Conservation (phyloP, 92 coral and sea anemone species). For the Phymanthus crucifer region DNA sequence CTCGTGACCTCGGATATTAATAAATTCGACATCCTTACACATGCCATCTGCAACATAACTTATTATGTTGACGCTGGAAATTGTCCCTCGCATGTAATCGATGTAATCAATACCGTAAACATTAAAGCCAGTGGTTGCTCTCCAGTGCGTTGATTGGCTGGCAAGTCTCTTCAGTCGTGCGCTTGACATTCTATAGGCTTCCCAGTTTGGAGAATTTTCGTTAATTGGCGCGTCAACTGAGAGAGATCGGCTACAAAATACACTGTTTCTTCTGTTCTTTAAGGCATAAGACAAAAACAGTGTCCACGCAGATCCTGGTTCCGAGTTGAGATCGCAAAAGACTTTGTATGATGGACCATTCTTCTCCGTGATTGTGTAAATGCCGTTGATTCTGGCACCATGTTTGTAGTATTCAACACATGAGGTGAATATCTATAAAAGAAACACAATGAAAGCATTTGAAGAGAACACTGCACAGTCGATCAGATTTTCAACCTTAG, state of each 20-base stretch:
- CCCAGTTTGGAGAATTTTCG: constrained; percentile 56
- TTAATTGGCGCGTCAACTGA: constrained; percentile 41
- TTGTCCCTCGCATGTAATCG: constrained; percentile 50
- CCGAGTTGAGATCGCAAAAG: constrained; percentile 62
- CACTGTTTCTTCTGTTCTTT: constrained; percentile 19
- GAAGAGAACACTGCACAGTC: too few relatives aligned
- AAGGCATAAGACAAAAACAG: constrained; percentile 55
- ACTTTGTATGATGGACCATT: constrained; percentile 18
- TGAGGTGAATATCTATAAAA: too few relatives aligned
- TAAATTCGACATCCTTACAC: constrained; percentile 46
- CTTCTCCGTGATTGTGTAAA: constrained; percentile 41
- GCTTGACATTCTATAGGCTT: constrained; percentile 48
- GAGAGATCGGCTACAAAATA: constrained; percentile 16
- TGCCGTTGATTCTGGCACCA: constrained; percentile 29
- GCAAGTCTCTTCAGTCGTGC: constrained; percentile 32
- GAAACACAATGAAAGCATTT: too few relatives aligned
- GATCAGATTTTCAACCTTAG: too few relatives aligned
- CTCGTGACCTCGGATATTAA: constrained; percentile 52
- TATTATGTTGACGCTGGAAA: constrained; percentile 37
- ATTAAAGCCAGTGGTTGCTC: constrained; percentile 58
- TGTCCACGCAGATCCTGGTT: constrained; percentile 69
- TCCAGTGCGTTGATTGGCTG: constrained; percentile 56
- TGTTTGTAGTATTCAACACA: neutral
- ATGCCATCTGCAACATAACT: constrained; percentile 24
- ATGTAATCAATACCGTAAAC: constrained; percentile 47